Base-by-base conservation (phyloP, 2,888 invertebrate genomes). In the Serrognathus titanus region DNA sequence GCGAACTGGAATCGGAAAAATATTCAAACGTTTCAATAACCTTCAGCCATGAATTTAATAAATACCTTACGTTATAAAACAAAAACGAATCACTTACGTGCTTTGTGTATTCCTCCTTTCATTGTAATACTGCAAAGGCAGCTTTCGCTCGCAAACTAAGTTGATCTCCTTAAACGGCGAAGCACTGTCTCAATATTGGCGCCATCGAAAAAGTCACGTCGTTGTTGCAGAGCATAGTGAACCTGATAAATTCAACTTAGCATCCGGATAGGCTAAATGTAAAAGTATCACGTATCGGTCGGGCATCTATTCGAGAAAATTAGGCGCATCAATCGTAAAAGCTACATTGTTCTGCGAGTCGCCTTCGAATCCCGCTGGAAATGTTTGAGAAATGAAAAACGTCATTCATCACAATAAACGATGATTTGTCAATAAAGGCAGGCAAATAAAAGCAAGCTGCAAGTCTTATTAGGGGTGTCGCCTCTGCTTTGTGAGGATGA, bases 211-310 rank as follows among this genome's bases (percentile, higher is more conserved):
- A 61, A 67, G 68, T 69, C 68, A 69, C 69, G 69, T 67, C 60
- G 54, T 45, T 54, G 56, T 48, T 57, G 61, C 55, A 58, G 57
- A 59, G 61, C 57, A 65, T 63, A 62, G 65, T 62, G 63, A 63
- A 60, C 62, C 59, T 60, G 52, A 62, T 63, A 65, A 63, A 64
- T 63, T 65, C 63, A 57, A 66, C 62, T 71, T 70, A 70, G 67
- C 69, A 71, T 71, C 66, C 63, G 62, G 63, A 72, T 71, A 71
- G 69, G 68, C 71, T 63, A 71, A 71, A 73, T 72, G 71, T 71
- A 69, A 69, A 70, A 74, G 71, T 71, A 72, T 74, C 74, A 73
- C 75, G 74, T 75, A 67, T 59, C 59, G 60, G 56, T 64, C 63
- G 61, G 16, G 59, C 52, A 50, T 60, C 68, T 63, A 63, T 63